Percentiles rank a stretch among this genome's conserved stretches.
Evolutionary conservation across 2,113 vertebrate genomes (phyloP).

Genomic region (Suricata suricatta): DNA sequence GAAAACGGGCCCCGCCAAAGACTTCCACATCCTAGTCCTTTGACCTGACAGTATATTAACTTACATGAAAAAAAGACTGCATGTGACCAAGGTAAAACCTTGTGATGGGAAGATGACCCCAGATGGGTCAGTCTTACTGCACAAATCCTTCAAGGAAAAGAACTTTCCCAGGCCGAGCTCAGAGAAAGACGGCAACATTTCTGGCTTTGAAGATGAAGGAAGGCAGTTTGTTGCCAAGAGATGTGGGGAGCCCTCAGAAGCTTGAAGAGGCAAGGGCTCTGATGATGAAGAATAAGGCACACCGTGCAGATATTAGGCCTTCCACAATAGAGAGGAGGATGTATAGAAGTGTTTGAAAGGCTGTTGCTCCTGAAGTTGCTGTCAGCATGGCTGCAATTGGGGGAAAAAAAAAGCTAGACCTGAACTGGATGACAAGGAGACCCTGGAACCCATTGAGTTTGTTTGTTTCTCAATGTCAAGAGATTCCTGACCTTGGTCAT

Average conservation of each 20-base stretch:
- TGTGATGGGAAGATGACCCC: background rate
- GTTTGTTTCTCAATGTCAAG: background rate
- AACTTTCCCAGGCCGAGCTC: background rate
- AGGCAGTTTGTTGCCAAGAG: background rate
- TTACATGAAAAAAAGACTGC: background rate
- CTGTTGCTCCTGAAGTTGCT: background rate
- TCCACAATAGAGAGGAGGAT: rapidly evolving
- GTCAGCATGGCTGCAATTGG: background rate
- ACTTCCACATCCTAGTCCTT: background rate
- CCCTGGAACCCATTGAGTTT: background rate
- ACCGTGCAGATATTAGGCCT: background rate
- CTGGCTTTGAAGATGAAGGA: background rate
- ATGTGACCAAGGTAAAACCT: background rate
- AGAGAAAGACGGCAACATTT: background rate
- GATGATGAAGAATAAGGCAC: background rate
- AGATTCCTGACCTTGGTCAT: background rate
- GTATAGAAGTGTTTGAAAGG: background rate
- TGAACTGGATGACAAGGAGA: background rate
- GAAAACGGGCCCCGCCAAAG: background rate
- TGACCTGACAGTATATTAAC: background rate
- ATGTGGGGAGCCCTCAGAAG: background rate
- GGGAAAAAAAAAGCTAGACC: background rate
- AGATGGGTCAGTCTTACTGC: background rate
- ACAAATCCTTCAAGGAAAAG: background rate
- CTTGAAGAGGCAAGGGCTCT: background rate